phyloP scores from a whole-genome alignment of 2,888 invertebrate species.

The Nemotelus nigrinus region DNA sequence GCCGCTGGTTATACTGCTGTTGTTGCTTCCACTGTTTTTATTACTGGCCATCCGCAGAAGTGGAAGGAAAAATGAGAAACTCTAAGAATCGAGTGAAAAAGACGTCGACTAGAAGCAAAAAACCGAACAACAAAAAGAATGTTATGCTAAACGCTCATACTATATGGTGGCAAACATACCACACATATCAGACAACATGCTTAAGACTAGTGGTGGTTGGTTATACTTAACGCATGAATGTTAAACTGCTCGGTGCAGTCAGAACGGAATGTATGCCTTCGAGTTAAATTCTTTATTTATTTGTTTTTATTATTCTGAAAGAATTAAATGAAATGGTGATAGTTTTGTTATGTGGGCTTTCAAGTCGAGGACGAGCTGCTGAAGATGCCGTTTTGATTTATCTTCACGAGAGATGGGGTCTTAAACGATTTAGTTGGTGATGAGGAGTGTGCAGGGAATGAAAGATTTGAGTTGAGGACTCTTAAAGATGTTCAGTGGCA shows the following conservation, averaged over 20 bases:
- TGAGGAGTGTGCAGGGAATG: neutral
- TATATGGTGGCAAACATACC: constrained; percentile 35
- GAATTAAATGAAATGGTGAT: constrained; percentile 32
- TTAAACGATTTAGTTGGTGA: neutral
- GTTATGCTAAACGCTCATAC: constrained; percentile 16
- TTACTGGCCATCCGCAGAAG: neutral
- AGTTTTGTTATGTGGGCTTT: constrained; percentile 21
- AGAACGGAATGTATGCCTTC: too few species aligned
- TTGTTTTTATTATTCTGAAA: neutral
- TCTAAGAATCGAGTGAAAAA: too few species aligned
- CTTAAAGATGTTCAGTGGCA: neutral
- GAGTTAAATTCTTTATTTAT: neutral
- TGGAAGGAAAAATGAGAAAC: neutral
- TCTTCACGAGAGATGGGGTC: neutral
- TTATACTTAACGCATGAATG: neutral
- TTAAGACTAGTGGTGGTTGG: neutral
- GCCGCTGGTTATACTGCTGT: neutral
- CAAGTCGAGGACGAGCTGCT: neutral
- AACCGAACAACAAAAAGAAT: constrained; percentile 17
- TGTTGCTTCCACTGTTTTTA: neutral
- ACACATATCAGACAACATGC: constrained; percentile 26
- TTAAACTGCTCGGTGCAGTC: too few species aligned
- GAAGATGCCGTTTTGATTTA: neutral
- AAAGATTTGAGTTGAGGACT: neutral
- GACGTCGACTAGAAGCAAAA: too few species aligned